Conservation (phyloP, 35 echinoderm and acorn worm species). For the Acanthaster planci region DNA sequence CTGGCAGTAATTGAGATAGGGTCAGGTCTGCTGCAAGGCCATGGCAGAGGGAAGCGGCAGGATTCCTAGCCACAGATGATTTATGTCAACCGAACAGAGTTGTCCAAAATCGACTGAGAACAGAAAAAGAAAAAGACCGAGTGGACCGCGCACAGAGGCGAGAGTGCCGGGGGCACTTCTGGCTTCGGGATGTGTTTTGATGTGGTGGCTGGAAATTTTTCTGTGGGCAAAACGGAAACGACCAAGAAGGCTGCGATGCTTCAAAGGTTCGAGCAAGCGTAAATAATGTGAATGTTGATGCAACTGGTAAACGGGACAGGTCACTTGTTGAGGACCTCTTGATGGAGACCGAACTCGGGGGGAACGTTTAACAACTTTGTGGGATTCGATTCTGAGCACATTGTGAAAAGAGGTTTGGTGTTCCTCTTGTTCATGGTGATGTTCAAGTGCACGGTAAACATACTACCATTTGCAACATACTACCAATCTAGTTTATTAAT, state of each 20-base stretch:
- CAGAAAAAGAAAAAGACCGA: neutral
- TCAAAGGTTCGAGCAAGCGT: neutral
- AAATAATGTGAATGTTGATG: constrained; percentile 20
- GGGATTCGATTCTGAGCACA: too few relatives aligned
- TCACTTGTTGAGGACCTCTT: neutral
- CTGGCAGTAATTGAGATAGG: constrained; percentile 13
- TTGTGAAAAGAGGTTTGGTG: too few relatives aligned
- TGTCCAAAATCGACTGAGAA: neutral
- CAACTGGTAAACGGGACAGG: neutral
- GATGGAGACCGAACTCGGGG: too few relatives aligned
- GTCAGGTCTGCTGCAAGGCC: constrained; percentile 12
- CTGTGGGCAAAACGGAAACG: constrained; percentile 11
- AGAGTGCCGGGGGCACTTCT: neutral
- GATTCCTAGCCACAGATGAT: constrained; percentile 1
- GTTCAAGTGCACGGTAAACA: too few relatives aligned
- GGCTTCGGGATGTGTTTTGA: constrained; percentile 26
- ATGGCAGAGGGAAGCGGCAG: neutral
- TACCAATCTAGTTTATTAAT: too few relatives aligned
- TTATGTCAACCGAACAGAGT: neutral
- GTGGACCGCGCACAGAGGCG: neutral
- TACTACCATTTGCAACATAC: too few relatives aligned
- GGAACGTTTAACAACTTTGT: too few relatives aligned
- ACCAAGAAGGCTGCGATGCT: neutral
- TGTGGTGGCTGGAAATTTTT: neutral
- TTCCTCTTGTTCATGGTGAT: too few relatives aligned